Conservation (phyloP, 2,113 vertebrate species). For the Platichthys flesus region DNA sequence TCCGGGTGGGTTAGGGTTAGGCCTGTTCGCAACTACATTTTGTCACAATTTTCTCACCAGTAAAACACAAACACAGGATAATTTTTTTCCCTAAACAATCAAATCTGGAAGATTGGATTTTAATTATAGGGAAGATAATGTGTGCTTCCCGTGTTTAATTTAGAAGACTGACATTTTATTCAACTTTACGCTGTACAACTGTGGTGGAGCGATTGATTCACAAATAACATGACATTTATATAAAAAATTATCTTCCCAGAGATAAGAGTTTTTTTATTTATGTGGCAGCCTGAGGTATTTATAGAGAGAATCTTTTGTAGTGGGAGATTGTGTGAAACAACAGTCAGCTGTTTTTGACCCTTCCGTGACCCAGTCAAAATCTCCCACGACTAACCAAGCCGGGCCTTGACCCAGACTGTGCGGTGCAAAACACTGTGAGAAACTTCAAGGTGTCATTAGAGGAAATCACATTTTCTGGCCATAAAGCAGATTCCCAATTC, state of each 20-base stretch:
- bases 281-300: not conserved
- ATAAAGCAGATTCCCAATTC: conserved; percentile 23
- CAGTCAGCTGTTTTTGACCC: conserved; percentile 5
- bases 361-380: not conserved
- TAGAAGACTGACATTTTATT: not conserved
- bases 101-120: not conserved
- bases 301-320: not conserved
- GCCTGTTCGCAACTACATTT: not conserved
- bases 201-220: not conserved
- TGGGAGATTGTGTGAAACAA: not conserved
- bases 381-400: not conserved
- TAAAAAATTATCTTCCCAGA: too few relatives aligned
- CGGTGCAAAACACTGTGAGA: not conserved
- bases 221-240: not conserved
- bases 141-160: not conserved
- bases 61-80: not conserved
- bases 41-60: not conserved
- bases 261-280: not conserved
- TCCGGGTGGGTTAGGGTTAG: not conserved
- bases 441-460: conserved; percentile 17
- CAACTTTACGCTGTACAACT: not conserved
- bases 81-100: not conserved
- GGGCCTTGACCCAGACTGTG: conserved; percentile 3
- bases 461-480: conserved; percentile 23
- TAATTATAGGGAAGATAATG: not conserved